Evolutionary conservation across 2,797 vertebrate genomes (phyloP), one percentile per base, ranked within the genome.

Genomic region (Macropus fuliginosus): DNA sequence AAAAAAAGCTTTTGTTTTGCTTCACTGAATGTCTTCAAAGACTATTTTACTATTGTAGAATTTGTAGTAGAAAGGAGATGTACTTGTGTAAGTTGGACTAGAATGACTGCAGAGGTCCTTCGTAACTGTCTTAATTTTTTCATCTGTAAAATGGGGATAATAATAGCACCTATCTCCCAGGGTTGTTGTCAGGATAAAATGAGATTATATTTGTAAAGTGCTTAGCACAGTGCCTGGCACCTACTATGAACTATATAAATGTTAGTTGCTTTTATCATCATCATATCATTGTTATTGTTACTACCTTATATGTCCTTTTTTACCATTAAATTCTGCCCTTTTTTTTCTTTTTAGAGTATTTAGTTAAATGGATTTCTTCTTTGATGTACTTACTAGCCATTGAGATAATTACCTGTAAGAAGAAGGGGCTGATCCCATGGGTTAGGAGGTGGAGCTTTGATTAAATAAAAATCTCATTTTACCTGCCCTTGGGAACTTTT

Each of bases 361-460:
- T 55, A 24, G 55, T 34, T 95, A 94, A 93, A 52, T 91, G 94
- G 52, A 91, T 96, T 96, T 96, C 62, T 95, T 62, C 55, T 95
- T 29, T 81, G 95, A 24, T 4, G 1, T 3, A 59, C 28, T 91
- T 56, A 94, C 91, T 55, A 0, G 92, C 54, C 24, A 89, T 0
- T 0, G n/a, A 89, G 91, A 54, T 90, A 95, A 59, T 91, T 93
- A 55, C 13, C 92, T 95, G 95, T 92, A 95, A 97, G 95, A 98
- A 56, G 96, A 97, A 66, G 55, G 92, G 98, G 97, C 95, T 95
- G 97, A 97, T 90, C 96, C 57, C 96, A 56, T 92, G 12, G 27
- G n/a, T 1, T 0, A 92, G 91, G 93, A 93, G 98, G 98, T 96
- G 98, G 98, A 97, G 98, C 98, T 96, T 0, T 96, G 59, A 94